Evolutionary conservation across 2,797 vertebrate genomes (phyloP).

Genomic region (Microhierax caerulescens): DNA sequence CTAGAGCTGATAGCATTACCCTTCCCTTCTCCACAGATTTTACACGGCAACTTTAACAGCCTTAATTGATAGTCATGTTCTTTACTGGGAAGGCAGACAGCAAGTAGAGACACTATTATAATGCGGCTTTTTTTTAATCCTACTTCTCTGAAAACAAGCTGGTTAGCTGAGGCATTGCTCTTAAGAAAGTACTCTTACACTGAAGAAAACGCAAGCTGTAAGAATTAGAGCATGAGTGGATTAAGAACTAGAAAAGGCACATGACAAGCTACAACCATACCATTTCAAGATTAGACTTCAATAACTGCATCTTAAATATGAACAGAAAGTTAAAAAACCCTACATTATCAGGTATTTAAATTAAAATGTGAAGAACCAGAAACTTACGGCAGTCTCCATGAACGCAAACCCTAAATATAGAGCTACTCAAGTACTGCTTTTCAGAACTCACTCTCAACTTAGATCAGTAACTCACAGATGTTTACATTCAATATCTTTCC

Average conservation of each 20-base stretch:
- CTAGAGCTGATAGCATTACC: neutral
- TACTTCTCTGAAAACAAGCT: neutral
- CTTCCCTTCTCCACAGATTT: neutral
- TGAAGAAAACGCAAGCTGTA: neutral
- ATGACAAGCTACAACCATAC: neutral
- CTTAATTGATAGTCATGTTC: neutral
- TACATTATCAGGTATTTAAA: neutral
- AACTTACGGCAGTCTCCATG: neutral
- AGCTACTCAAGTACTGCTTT: neutral
- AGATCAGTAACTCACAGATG: neutral
- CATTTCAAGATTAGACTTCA: constrained; percentile 2
- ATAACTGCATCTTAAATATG: neutral
- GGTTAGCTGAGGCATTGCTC: neutral
- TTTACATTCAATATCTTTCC: neutral
- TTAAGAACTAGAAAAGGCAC: neutral
- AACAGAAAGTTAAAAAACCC: neutral
- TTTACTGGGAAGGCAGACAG: neutral
- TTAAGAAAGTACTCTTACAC: neutral
- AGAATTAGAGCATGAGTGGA: neutral
- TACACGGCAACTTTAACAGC: neutral
- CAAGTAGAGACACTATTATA: neutral
- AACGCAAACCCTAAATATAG: neutral
- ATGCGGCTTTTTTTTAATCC: neutral
- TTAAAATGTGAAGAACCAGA: neutral
- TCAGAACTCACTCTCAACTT: neutral